These are phyloP conservation scores for Metallyticus violacea DNA, from an alignment of 2,888 invertebrate species.

Conservation along the genomic window DNA sequence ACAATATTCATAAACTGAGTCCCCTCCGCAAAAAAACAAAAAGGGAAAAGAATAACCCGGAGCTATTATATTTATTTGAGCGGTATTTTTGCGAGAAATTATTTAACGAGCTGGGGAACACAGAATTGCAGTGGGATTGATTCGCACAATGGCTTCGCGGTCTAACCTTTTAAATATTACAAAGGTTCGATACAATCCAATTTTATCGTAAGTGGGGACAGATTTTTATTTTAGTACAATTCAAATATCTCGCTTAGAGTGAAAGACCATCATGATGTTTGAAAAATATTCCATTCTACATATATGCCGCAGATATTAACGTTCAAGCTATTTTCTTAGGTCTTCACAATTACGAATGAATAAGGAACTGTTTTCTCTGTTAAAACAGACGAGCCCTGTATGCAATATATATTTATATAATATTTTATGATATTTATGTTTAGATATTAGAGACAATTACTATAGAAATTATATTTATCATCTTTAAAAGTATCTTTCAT, in stretches of 20 bases:
- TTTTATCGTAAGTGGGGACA: background rate
- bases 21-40: background rate
- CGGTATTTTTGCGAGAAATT: background rate
- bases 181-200: background rate
- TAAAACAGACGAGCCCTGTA: too few species aligned
- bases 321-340: too few species aligned
- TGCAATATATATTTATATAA: too few species aligned
- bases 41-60: background rate
- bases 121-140: background rate
- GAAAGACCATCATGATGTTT: background rate
- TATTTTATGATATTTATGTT: too few species aligned
- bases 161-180: background rate
- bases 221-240: background rate
- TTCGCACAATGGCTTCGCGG: background rate
- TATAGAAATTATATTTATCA: too few species aligned
- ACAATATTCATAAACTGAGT: background rate
- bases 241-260: background rate
- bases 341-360: too few species aligned
- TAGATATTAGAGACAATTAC: too few species aligned
- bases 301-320: too few species aligned
- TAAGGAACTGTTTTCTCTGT: too few species aligned
- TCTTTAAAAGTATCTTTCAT: too few species aligned
- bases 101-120: background rate
- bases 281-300: background rate
- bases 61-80: background rate